phyloP scores from a whole-genome alignment of 2,888 invertebrate genomes.

The Bellardia bayeri region DNA sequence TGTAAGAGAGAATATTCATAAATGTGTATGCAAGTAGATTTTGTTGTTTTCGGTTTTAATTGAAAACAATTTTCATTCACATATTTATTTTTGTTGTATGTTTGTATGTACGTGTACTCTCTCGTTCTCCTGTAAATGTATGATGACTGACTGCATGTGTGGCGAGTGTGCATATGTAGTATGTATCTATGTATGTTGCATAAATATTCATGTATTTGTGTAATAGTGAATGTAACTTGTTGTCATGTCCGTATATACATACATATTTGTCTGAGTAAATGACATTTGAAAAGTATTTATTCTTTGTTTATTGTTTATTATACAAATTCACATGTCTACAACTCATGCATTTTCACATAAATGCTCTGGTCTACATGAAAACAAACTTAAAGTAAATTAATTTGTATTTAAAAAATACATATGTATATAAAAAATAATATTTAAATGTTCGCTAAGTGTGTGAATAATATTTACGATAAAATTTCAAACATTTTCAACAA shows the following conservation, averaged over 20 bases:
- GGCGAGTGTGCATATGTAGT: no score
- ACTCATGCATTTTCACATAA: background rate
- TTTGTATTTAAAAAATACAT: background rate
- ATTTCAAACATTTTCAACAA: background rate
- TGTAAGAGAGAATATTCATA: slow-evolving; percentile 1
- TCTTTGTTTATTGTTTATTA: background rate
- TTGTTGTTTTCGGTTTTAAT: background rate
- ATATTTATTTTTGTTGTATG: background rate
- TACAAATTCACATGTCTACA: slow-evolving; percentile 18
- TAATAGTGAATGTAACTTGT: background rate
- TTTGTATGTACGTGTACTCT: background rate
- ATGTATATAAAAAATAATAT: background rate
- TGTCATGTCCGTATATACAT: background rate
- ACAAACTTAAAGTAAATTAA: background rate
- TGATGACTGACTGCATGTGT: background rate
- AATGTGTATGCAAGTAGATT: background rate
- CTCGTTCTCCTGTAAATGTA: background rate
- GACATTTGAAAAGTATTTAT: background rate
- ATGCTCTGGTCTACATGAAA: slow-evolving; percentile 2
- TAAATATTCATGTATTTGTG: background rate
- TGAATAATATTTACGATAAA: background rate
- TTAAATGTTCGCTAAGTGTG: background rate
- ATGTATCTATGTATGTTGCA: background rate
- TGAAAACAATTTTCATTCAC: slow-evolving; percentile 46
- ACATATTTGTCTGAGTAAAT: background rate